phyloP scores from a whole-genome alignment of 2,797 vertebrate genomes.

The Ambastaia sidthimunki region DNA sequence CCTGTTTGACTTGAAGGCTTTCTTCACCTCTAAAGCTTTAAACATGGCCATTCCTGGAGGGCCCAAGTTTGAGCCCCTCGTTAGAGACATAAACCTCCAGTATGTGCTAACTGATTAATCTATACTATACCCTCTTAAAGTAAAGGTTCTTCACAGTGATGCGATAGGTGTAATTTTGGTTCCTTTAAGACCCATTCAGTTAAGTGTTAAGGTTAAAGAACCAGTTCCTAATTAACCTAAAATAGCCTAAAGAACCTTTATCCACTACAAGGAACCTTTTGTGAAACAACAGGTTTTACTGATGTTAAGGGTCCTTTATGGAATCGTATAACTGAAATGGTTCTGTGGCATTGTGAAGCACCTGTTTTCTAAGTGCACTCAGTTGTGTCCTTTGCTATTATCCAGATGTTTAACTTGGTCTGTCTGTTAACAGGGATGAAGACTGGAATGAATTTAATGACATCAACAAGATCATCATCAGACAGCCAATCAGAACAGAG shows the following conservation, averaged over 20 bases:
- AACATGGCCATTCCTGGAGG: conserved; percentile 99
- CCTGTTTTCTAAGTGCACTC: too few species aligned
- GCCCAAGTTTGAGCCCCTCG: conserved; percentile 98
- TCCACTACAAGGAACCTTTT: too few species aligned
- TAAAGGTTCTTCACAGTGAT: too few species aligned
- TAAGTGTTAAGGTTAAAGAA: too few species aligned
- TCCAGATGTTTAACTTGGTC: background rate
- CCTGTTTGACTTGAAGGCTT: conserved; percentile 96
- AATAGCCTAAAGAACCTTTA: too few species aligned
- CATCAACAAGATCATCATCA: conserved; percentile 99
- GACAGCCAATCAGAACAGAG: conserved; percentile 97
- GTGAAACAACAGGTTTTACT: too few species aligned
- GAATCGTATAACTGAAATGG: too few species aligned
- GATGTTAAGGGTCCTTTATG: too few species aligned
- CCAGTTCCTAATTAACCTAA: too few species aligned
- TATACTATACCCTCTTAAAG: background rate
- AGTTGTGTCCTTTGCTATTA: background rate
- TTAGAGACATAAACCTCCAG: conserved; percentile 98
- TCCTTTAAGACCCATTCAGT: too few species aligned
- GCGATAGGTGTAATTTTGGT: too few species aligned
- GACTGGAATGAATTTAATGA: conserved; percentile 99
- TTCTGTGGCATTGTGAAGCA: too few species aligned
- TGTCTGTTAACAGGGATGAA: conserved; percentile 84
- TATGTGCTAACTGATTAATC: conserved; percentile 70
- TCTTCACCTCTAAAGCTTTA: conserved; percentile 98